Percentiles rank a stretch among this genome's conserved stretches.
phyloP scores from a whole-genome alignment of 2,888 invertebrate species.

The Chouioia cunea region DNA sequence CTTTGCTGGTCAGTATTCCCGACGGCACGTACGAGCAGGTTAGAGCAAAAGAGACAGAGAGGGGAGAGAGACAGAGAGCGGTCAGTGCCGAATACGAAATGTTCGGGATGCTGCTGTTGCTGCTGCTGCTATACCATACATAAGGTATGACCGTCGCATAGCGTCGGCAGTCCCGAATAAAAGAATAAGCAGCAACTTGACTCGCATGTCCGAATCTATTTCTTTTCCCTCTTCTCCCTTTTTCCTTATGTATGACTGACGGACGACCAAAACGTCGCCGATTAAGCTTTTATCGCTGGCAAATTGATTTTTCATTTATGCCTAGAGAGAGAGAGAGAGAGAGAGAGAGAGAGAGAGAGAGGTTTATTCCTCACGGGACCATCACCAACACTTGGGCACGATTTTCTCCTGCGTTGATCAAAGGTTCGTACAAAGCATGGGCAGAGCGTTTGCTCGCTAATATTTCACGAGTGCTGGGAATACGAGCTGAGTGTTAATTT shows the following conservation, averaged over 20 bases:
- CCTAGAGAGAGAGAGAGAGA: too few species aligned
- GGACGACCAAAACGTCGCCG: too few species aligned
- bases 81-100: slow-evolving; percentile 68
- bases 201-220: neutral
- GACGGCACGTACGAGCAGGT: slow-evolving; percentile 48
- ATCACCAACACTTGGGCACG: slow-evolving; percentile 49
- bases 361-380: slow-evolving; percentile 55
- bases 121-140: slow-evolving; percentile 61
- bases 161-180: slow-evolving; percentile 16
- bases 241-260: slow-evolving; percentile 21
- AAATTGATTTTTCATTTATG: too few species aligned
- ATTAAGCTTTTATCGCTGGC: too few species aligned
- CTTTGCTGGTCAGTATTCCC: slow-evolving; percentile 20
- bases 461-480: slow-evolving; percentile 59
- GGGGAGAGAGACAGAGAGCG: slow-evolving; percentile 63
- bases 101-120: slow-evolving; percentile 52
- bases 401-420: slow-evolving; percentile 65
- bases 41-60: slow-evolving; percentile 34
- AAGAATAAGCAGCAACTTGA: slow-evolving; percentile 17
- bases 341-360: slow-evolving; percentile 29
- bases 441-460: slow-evolving; percentile 47
- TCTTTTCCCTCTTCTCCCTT: neutral
- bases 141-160: slow-evolving; percentile 63
- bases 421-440: slow-evolving; percentile 48
- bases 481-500: slow-evolving; percentile 43